phyloP scores from a whole-genome alignment of 1,140 invertebrate species.

The Coptotermes formosanus region DNA sequence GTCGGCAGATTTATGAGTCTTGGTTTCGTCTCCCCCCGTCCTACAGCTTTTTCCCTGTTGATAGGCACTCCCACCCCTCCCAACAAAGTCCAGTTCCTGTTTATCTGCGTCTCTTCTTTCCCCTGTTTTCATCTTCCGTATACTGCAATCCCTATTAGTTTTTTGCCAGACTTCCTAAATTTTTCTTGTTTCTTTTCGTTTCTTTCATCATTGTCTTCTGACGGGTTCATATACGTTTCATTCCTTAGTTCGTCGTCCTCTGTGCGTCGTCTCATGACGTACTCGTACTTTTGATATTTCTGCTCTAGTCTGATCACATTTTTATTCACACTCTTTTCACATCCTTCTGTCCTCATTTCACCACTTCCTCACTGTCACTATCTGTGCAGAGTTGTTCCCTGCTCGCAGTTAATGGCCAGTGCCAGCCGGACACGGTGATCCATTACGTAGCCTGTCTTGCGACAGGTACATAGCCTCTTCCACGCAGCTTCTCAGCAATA shows the following conservation, averaged over 20 bases:
- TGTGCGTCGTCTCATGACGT: background rate
- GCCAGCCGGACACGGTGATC: background rate
- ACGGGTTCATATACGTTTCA: background rate
- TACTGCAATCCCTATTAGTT: background rate
- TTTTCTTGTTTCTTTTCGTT: background rate
- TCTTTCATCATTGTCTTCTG: background rate
- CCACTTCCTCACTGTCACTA: background rate
- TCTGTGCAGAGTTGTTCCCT: background rate
- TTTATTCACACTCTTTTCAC: background rate
- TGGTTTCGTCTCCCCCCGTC: background rate
- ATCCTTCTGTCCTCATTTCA: background rate
- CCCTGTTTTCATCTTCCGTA: background rate
- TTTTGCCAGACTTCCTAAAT: background rate
- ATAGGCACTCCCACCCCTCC: background rate
- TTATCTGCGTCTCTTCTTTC: background rate
- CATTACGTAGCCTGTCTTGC: no score
- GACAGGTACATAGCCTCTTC: no score
- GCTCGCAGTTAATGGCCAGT: background rate
- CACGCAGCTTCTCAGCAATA: background rate
- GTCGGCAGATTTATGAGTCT: background rate
- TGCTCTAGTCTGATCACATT: background rate
- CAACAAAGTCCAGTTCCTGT: background rate
- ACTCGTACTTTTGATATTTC: background rate
- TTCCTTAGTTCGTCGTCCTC: no score
- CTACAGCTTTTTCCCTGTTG: background rate